Base-by-base conservation (phyloP, 2,113 vertebrate genomes). In the Saguinus imperator region DNA sequence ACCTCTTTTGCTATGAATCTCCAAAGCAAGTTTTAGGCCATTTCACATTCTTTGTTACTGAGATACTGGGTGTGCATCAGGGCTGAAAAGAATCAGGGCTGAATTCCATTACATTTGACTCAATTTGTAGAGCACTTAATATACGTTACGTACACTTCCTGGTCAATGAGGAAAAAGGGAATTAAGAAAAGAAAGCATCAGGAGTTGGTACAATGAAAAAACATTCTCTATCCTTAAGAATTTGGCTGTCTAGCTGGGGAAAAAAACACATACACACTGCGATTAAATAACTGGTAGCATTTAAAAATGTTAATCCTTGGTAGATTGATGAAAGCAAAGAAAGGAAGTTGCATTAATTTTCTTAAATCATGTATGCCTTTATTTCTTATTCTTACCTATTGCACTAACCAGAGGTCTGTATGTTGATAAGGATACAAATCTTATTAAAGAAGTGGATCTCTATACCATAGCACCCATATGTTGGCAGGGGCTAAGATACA, bases 381-480 rank as follows among this genome's bases (percentile, higher is more conserved):
- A 43, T 43, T 90, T 32, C 48, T 70, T 89, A 85, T 77, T 52
- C 29, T 86, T 0, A 17, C 12, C 76, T 72, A 64, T 64, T 79
- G 29, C 57, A 72, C 29, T 75, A 58, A 52, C 43, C 79, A 86
- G 40, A 79, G 83, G 35, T 3, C 23, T 84, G 14, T 58, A 79
- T 85, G 90, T 89, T 92, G n/a, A 66, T 55, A 96, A 89, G 23
- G 23, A 18, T 73, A 93, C 77, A 89, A 77, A 61, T 64, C 13
- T 43, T 70, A 75, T 35, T 79, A 89, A 90, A 87, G 64, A 94
- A 73, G 21, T 21, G 5, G 29, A 66, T 43, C 5, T 52, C 12
- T 40, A 23, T 61, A 11, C 45, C 68, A 57, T 80, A 79, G 61
- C 16, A 82, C 5, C 5, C 27, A 23, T 21, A 23, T 10, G 50